Conservation (phyloP, 1,140 invertebrate genomes). For the Phocides pigmalion region DNA sequence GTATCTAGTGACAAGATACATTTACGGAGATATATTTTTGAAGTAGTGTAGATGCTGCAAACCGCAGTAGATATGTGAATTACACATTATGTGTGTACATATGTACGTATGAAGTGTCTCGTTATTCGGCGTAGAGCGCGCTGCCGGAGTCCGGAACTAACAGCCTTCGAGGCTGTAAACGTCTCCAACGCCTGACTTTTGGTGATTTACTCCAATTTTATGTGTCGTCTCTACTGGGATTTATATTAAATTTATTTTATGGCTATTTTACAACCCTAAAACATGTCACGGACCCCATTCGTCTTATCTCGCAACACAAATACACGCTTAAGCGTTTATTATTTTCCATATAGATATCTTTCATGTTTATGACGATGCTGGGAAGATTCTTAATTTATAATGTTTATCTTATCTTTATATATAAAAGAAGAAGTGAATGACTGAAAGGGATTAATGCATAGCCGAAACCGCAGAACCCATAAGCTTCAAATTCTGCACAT, state of each 20-base stretch:
- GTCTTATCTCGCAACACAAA: conserved; percentile 30
- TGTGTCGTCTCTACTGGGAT: conserved; percentile 73
- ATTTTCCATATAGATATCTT: not conserved
- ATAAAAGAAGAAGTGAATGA: too few species aligned
- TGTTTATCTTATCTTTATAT: too few species aligned
- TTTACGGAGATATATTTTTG: conserved; percentile 1
- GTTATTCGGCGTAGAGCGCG: conserved; percentile 62
- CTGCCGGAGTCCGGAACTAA: conserved; percentile 65
- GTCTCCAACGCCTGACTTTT: conserved; percentile 77
- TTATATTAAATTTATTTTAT: conserved; percentile 81
- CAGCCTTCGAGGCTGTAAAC: conserved; percentile 76
- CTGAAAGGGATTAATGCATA: too few species aligned
- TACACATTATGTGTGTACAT: too few species aligned
- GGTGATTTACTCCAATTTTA: conserved; percentile 82
- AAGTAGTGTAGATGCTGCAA: not conserved
- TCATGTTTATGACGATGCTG: too few species aligned
- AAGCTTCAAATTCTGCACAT: too few species aligned
- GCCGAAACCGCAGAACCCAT: too few species aligned
- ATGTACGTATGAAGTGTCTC: conserved; percentile 57
- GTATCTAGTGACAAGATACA: not conserved
- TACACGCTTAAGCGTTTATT: conserved; percentile 27
- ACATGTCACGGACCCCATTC: conserved; percentile 56
- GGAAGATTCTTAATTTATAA: too few species aligned
- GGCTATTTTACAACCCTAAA: conserved; percentile 63
- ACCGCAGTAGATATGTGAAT: not conserved